Conservation (phyloP, 2,888 invertebrate genomes). For the Cryptocephalus primarius region DNA sequence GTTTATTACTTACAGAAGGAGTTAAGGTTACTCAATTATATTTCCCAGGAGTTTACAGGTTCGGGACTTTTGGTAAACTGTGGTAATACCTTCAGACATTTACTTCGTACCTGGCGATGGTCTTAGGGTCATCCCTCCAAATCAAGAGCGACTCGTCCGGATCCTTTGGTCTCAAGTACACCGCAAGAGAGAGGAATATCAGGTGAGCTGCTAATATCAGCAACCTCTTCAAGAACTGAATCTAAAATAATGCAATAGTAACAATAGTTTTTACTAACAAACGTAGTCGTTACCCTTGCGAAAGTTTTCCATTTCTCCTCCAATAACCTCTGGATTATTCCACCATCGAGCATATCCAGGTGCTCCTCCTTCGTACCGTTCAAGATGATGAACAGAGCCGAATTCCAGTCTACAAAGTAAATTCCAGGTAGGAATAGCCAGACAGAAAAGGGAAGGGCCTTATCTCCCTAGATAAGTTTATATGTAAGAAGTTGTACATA, state of each 20-base stretch:
- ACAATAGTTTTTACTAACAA: not conserved
- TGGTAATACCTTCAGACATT: no score
- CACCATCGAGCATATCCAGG: constrained; percentile 96
- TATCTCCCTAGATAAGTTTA: no score
- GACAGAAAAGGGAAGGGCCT: no score
- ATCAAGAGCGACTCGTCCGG: constrained; percentile 44
- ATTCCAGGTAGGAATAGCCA: not conserved
- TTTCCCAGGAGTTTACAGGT: no score
- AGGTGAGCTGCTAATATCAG: constrained; percentile 81
- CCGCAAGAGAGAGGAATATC: constrained; percentile 75
- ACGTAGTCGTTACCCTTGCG: constrained; percentile 58
- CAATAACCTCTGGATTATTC: constrained; percentile 90
- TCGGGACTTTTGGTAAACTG: no score
- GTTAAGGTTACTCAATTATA: no score
- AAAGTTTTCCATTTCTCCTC: constrained; percentile 99
- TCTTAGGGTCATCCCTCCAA: constrained; percentile 42
- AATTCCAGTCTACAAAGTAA: constrained; percentile 83
- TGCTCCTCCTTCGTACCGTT: constrained; percentile 97
- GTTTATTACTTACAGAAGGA: no score
- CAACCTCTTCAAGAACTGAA: constrained; percentile 85
- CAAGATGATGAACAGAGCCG: constrained; percentile 92
- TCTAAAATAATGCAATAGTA: constrained; percentile 42
- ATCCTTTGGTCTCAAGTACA: constrained; percentile 78
- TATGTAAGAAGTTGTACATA: constrained; percentile 37
- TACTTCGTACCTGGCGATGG: constrained; percentile 32